Evolutionary conservation across 2,888 invertebrate species (phyloP), one percentile per base, ranked within the genome.

Genomic region (Yponomeuta evonymella): DNA sequence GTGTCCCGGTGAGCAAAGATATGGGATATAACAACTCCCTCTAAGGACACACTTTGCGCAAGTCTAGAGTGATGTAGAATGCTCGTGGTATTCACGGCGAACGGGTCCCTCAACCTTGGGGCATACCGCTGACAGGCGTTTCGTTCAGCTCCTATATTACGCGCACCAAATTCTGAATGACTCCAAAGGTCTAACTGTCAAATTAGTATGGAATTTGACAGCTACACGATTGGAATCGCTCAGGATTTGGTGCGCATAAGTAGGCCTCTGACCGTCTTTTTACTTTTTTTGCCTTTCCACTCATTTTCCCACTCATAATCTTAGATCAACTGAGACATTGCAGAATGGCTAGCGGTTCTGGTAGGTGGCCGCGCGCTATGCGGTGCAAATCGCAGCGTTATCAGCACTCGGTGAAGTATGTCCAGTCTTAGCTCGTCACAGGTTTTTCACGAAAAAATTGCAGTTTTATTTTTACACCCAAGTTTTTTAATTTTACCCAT

Each of bases 21-120:
- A n/a, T n/a, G n/a, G n/a, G n/a, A n/a, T n/a, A n/a, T n/a, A n/a
- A n/a, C n/a, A n/a, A n/a, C n/a, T n/a, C n/a, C n/a, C n/a, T n/a
- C n/a, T n/a, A n/a, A n/a, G n/a, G n/a, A n/a, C n/a, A n/a, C n/a
- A n/a, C n/a, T n/a, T n/a, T n/a, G n/a, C n/a, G n/a, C n/a, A n/a
- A n/a, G n/a, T n/a, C n/a, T n/a, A n/a, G 2, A 33, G 33, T 33
- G 4, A 43, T n/a, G 48, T 48, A 48, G 48, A 30, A 29, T 65
- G 11, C 10, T 30, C 12, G 30, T 15, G 67, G 75, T 76, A 78
- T 80, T 89, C 90, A 90, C 81, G 90, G 90, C 83, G 78, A 90
- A 81, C 90, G 81, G 82, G 85, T 89, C 79, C 82, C 78, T 76
- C 81, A 85, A 86, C 91, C 91, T 91, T 90, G 89, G 83, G 76